Base-by-base conservation (phyloP, 2,888 invertebrate species). In the Sesamia inferens region DNA sequence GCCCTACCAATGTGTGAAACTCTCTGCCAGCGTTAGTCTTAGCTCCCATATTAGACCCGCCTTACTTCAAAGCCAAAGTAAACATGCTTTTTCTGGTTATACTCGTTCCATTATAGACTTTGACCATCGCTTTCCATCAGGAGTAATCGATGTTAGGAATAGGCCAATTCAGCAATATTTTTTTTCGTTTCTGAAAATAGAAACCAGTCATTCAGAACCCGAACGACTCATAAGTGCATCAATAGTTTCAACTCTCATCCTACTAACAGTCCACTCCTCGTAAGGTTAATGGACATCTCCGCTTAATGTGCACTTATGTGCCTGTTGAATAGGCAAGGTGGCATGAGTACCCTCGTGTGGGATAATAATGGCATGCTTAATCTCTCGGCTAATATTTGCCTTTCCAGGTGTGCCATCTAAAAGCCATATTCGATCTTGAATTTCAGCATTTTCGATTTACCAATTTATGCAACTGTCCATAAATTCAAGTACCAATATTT, bases 311-410 rank as follows among this genome's bases (percentile, higher is more conserved):
- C 83, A 63, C 55, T 78, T 42, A 54, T 68, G 63, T n/a, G 64
- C 47, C 67, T 66, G 65, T 82, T 82, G 82, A 82, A 78, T 82
- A 24, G 47, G 78, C 78, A 62, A 76, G 47, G 71, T 14, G 61
- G 57, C 47, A 44, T n/a, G 11, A 69, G 79, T 11, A 64, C 73
- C 48, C 73, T 82, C 13, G 16, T 55, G 63, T n/a, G 24, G 58
- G n/a, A 69, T 80, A 73, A 67, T 79, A 82, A 78, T 78, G 82
- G 78, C 39, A 64, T 24, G 55, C 79, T 82, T 82, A 78, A 82
- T 82, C 71, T 58, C 65, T 31, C 14, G 51, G 68, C 51, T 69
- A 69, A 77, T 78, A 59, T 80, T 80, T 80, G 74, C 74, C 61
- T 69, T 47, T 74, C 59, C 68, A 69, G 55, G 59, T 77, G 31